phyloP scores from a whole-genome alignment of 2,113 vertebrate species.

The Campylomormyrus numenius region DNA sequence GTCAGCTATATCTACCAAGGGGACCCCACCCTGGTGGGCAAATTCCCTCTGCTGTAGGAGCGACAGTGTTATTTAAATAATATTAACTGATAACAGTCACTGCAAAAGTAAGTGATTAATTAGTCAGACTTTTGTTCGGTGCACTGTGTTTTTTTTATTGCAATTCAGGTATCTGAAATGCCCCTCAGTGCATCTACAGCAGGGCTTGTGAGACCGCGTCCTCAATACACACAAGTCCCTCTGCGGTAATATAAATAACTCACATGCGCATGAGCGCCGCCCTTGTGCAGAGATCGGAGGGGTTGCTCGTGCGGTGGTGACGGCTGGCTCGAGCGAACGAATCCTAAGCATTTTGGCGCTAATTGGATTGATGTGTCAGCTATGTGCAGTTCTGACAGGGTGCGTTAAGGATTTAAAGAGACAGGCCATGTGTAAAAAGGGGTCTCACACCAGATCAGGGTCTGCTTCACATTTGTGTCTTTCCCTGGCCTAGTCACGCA shows the following conservation, averaged over 20 bases:
- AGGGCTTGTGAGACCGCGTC: not conserved
- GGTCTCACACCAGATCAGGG: not conserved
- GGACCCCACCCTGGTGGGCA: not conserved
- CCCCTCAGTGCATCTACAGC: not conserved
- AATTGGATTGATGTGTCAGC: slow-evolving; percentile 21
- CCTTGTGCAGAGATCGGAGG: not conserved
- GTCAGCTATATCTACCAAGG: not conserved
- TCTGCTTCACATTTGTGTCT: not conserved
- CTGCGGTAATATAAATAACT: slow-evolving; percentile 22
- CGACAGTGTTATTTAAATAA: not conserved
- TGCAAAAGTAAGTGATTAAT: not conserved
- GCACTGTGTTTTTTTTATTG: not conserved
- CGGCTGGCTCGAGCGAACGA: not conserved
- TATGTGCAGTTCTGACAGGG: slow-evolving; percentile 14
- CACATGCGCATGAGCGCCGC: not conserved
- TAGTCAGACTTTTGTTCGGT: not conserved
- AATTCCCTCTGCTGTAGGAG: not conserved
- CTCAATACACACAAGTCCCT: not conserved
- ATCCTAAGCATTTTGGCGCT: slow-evolving; percentile 18
- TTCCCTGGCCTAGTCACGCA: not conserved
- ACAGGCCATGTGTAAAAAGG: not conserved
- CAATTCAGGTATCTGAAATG: not conserved
- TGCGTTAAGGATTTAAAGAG: slow-evolving; percentile 9
- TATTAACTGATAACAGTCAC: not conserved
- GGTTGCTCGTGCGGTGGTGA: slow-evolving; percentile 4